These are phyloP conservation scores for Oxyura jamaicensis DNA, from an alignment of 2,113 vertebrate species.

Conservation along the genomic window DNA sequence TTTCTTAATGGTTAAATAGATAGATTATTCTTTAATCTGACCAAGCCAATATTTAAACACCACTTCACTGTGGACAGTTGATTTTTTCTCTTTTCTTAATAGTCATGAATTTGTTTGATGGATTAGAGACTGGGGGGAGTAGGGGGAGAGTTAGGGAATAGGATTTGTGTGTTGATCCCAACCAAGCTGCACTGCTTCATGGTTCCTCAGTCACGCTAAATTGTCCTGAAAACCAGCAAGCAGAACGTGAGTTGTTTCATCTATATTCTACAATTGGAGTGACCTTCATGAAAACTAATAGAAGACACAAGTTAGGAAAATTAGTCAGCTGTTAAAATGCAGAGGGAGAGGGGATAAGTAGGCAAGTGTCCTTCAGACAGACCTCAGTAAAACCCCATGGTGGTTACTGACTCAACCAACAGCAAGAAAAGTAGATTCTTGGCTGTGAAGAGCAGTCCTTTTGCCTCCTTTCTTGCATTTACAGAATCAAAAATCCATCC, in stretches of 20 bases:
- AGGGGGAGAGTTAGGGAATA: not conserved
- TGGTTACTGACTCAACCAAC: not conserved
- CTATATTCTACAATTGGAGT: not conserved
- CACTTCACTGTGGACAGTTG: not conserved
- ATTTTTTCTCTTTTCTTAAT: not conserved
- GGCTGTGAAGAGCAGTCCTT: not conserved
- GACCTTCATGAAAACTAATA: not conserved
- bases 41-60: not conserved
- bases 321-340: not conserved
- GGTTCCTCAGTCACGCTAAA: not conserved
- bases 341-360: not conserved
- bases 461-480: not conserved
- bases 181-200: not conserved
- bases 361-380: not conserved
- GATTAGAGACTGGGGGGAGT: not conserved
- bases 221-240: not conserved
- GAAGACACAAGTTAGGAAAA: not conserved
- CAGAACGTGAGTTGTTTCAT: not conserved
- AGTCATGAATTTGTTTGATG: not conserved
- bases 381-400: not conserved
- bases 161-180: not conserved
- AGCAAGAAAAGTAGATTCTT: not conserved
- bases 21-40: not conserved
- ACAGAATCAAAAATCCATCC: not conserved
- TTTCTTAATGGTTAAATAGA: conserved; percentile 4